These are phyloP conservation scores for Ciconia maguari DNA, from an alignment of 2,113 vertebrate genomes.

Conservation along the genomic window DNA sequence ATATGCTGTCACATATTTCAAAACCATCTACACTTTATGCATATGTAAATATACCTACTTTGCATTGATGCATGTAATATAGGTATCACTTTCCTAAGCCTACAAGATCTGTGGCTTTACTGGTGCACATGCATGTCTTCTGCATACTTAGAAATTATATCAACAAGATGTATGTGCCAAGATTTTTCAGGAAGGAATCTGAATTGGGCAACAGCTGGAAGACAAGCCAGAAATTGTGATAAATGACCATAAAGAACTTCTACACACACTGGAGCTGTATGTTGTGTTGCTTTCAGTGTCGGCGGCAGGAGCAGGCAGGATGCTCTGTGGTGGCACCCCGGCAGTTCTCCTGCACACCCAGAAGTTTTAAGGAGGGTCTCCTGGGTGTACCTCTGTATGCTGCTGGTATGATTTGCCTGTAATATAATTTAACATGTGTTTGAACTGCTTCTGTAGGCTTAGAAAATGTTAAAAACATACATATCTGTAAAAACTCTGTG, in stretches of 20 bases:
- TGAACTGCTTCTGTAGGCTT: background rate
- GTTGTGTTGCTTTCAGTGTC: background rate
- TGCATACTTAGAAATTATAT: background rate
- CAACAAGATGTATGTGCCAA: background rate
- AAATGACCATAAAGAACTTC: background rate
- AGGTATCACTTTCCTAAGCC: background rate
- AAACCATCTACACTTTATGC: background rate
- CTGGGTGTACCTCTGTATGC: background rate
- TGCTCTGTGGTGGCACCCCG: background rate
- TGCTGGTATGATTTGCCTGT: background rate
- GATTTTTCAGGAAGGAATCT: conserved; percentile 5
- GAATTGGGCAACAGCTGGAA: background rate
- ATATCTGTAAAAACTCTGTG: background rate
- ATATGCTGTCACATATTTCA: background rate
- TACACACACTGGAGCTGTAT: accelerated
- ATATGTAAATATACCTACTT: background rate
- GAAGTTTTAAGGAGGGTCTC: background rate
- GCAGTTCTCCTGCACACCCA: background rate
- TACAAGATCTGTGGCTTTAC: background rate
- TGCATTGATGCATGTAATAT: background rate
- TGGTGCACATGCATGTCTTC: background rate
- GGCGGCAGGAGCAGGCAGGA: background rate
- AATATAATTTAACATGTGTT: background rate
- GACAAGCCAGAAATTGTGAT: background rate
- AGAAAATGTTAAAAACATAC: background rate